Percentiles rank a stretch among this genome's conserved stretches.
These are phyloP conservation scores for Tetranychus truncatus DNA, from an alignment of 2,888 invertebrate species.

Conservation along the genomic window DNA sequence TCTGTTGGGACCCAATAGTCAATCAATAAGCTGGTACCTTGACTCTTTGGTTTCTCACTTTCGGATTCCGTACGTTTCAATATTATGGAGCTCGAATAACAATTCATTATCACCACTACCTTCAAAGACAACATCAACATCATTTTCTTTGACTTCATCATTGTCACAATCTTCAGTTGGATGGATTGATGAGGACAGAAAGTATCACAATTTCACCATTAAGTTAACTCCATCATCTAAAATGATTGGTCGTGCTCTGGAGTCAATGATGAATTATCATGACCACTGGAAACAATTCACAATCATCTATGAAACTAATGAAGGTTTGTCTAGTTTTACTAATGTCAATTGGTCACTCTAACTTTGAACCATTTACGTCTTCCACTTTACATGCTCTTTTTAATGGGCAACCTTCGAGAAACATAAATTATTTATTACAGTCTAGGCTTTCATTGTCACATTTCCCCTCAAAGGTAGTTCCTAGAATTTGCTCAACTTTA, in stretches of 20 bases:
- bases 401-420: not conserved
- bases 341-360: not conserved
- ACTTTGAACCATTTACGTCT: not conserved
- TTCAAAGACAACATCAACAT: not conserved
- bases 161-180: not conserved
- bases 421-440: too few relatives aligned
- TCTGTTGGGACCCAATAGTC: not conserved
- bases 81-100: not conserved
- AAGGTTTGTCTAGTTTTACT: not conserved
- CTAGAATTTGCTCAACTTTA: too few relatives aligned
- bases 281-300: conserved; percentile 3
- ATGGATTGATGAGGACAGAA: not conserved
- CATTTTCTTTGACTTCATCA: not conserved
- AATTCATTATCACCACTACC: not conserved
- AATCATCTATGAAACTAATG: conserved; percentile 6
- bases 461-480: too few relatives aligned
- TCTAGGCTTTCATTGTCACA: too few relatives aligned
- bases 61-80: conserved; percentile 4
- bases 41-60: not conserved
- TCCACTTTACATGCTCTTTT: not conserved
- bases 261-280: not conserved
- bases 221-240: not conserved
- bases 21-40: not conserved
- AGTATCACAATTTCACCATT: not conserved
- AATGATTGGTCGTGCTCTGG: not conserved